These are phyloP conservation scores for Martes martes DNA, from an alignment of 2,113 vertebrate genomes.

Conservation along the genomic window DNA sequence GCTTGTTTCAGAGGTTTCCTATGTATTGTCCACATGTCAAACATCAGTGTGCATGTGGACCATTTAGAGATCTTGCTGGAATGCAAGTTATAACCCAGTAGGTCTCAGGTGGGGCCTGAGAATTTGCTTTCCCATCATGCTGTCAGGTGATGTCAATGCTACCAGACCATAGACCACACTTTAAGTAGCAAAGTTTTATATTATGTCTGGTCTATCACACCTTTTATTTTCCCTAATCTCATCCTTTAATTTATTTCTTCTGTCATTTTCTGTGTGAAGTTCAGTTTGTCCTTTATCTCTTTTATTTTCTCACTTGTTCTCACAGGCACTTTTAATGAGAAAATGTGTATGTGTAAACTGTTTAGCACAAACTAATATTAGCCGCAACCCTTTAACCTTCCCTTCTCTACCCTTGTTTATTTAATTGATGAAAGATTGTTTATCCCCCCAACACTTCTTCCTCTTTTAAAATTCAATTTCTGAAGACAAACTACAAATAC, in stretches of 20 bases:
- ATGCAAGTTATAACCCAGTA: neutral
- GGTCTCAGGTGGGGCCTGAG: neutral
- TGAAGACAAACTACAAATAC: neutral
- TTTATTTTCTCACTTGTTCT: neutral
- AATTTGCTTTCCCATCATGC: neutral
- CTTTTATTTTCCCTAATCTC: neutral
- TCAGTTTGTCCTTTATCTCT: neutral
- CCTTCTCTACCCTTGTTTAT: neutral
- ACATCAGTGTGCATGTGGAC: neutral
- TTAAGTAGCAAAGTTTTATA: neutral
- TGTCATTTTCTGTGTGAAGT: neutral
- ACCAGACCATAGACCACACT: neutral
- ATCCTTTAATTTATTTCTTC: neutral
- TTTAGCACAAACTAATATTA: neutral
- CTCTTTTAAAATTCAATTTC: neutral
- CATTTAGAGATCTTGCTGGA: neutral
- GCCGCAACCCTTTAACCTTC: neutral
- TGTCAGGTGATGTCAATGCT: neutral
- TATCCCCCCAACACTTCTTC: neutral
- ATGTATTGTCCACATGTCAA: neutral
- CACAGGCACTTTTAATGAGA: neutral
- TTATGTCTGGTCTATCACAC: neutral
- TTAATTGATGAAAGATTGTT: neutral
- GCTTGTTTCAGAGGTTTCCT: neutral
- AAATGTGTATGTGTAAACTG: neutral